A percentile compares a stretch with the other conserved stretches of the same genome.
Conservation (phyloP, 2,797 vertebrate species). For the Sandelia bainsii region DNA sequence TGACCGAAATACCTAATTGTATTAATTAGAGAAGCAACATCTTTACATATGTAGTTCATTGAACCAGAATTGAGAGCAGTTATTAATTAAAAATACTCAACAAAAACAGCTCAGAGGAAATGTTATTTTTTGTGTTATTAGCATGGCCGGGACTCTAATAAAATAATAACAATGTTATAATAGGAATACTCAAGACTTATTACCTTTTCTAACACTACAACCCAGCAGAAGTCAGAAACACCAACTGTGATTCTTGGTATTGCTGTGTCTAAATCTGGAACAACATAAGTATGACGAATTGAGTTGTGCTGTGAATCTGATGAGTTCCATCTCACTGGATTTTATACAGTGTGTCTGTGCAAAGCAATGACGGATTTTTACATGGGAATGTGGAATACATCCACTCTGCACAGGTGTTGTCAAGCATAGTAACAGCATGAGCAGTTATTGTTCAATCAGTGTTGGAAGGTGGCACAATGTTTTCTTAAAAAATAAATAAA, state of each 20-base stretch:
- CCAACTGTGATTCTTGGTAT: background rate
- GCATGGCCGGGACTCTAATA: background rate
- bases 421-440: background rate
- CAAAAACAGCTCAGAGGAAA: background rate
- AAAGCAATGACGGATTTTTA: constrained; percentile 26
- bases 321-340: constrained; percentile 20
- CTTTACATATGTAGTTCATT: background rate
- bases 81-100: constrained; percentile 18
- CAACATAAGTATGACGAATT: constrained; percentile 12
- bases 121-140: constrained; percentile 4
- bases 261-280: constrained; percentile 12
- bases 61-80: background rate
- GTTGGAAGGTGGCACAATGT: background rate
- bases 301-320: background rate
- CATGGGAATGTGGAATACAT: background rate
- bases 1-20: background rate
- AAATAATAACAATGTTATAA: background rate
- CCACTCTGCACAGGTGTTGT: background rate
- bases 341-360: background rate
- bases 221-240: background rate
- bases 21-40: background rate
- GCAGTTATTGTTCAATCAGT: background rate
- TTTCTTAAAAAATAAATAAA: background rate
- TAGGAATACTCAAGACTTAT: background rate
- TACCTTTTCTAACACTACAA: background rate